These are phyloP conservation scores for Corynorhinus townsendii DNA, from an alignment of 2,113 vertebrate species.

Conservation along the genomic window DNA sequence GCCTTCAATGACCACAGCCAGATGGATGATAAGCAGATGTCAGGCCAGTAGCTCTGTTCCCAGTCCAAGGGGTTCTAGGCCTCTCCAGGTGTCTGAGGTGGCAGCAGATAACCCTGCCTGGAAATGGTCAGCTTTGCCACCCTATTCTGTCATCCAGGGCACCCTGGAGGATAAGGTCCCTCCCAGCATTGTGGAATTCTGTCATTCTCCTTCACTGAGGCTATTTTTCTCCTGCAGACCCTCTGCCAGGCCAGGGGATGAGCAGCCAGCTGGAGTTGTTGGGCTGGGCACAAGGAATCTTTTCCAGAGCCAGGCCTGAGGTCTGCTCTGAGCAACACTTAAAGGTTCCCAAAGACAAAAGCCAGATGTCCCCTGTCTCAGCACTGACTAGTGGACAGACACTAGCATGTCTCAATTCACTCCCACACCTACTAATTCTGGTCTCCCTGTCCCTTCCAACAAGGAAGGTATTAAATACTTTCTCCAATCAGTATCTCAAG, in stretches of 20 bases:
- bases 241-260: background rate
- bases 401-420: background rate
- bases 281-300: background rate
- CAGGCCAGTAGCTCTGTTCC: conserved; percentile 30
- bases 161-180: background rate
- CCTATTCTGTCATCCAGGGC: background rate
- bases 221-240: background rate
- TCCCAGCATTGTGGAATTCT: background rate
- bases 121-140: background rate
- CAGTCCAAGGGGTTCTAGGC: conserved; percentile 44
- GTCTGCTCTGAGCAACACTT: background rate
- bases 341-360: background rate
- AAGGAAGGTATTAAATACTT: background rate
- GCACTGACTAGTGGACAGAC: background rate
- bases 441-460: background rate
- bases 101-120: background rate
- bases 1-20: conserved; percentile 82
- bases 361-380: background rate
- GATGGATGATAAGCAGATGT: conserved; percentile 70
- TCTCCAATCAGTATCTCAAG: background rate
- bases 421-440: background rate
- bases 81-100: background rate
- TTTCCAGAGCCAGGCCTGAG: background rate
- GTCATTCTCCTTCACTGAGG: background rate
- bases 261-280: background rate